Base-by-base conservation (phyloP, 2,113 vertebrate genomes). In the Notothenia rossii region DNA sequence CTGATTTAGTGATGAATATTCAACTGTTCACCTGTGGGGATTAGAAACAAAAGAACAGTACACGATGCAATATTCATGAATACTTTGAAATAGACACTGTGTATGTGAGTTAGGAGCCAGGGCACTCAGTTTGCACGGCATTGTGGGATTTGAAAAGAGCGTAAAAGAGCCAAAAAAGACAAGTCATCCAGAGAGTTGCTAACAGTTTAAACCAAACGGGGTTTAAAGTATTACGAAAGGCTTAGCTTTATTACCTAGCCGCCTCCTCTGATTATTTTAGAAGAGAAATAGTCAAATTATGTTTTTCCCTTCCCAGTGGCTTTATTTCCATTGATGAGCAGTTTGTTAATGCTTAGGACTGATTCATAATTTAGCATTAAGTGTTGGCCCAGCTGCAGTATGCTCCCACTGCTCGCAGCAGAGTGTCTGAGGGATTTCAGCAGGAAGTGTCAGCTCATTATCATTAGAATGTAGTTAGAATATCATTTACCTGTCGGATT, bases 281-380 rank as follows among this genome's bases (percentile, higher is more conserved):
- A 64, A 77, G 36, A 82, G 72, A 29, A 83, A 59, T 43, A 33
- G 48, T 54, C 59, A 77, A 79, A 76, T 81, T n/a, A 20, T 75
- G 65, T 17, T 72, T 69, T 55, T 40, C 36, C 56, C 60, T 69
- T 87, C 74, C 62, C 82, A 33, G 51, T 72, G 80, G 75, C 36
- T 71, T 83, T 72, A 59, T 48, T 74, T 36, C 49, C 17, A 50
- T 71, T 48, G 67, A 83, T 64, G 51, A 75, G n/a, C 71, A 48
- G 49, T 72, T 79, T 77, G 55, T 81, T 80, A 78, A 87, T 85
- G 77, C 77, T 79, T 40, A 65, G 48, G 63, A 48, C 77, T 86
- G 69, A 87, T 86, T 85, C 76, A 85, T 81, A 79, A 88, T 91
- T 87, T 67, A 62, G 75, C 29, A 48, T 79, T 67, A 51, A 64